Evolutionary conservation across 2,888 invertebrate genomes (phyloP).

Genomic region (Cataglyphis rosenhaueri): DNA sequence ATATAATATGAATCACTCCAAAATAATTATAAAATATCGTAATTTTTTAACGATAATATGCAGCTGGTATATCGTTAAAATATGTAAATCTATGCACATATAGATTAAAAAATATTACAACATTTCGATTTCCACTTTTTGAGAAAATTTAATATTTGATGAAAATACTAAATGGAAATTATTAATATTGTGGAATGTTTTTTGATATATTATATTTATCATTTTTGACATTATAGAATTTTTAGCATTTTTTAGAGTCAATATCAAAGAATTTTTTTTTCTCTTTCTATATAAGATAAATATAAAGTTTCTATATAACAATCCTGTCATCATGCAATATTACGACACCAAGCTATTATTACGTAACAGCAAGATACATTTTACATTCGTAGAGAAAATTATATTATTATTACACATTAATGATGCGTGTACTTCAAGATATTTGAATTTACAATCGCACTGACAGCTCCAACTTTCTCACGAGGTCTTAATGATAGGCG

Average conservation of each 20-base stretch:
- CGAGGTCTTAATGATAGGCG: neutral
- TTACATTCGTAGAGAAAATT: neutral
- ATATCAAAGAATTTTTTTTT: neutral
- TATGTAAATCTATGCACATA: neutral
- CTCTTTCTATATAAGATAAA: neutral
- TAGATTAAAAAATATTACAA: slow-evolving; percentile 8
- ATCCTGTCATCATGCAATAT: neutral
- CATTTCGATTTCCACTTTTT: neutral
- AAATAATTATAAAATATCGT: neutral
- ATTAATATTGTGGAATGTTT: neutral
- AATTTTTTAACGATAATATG: neutral
- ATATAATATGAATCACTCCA: neutral
- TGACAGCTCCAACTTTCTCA: neutral
- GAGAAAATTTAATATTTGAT: neutral
- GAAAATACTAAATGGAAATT: neutral
- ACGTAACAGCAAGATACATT: neutral
- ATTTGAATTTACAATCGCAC: neutral
- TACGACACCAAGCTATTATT: neutral
- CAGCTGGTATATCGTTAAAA: neutral
- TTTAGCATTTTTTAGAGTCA: neutral
- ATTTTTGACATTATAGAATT: neutral
- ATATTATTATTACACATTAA: neutral
- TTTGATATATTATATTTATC: neutral
- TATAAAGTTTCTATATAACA: neutral
- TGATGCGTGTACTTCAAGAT: neutral